phyloP scores from a whole-genome alignment of 2,113 vertebrate species.

The Ciconia maguari region DNA sequence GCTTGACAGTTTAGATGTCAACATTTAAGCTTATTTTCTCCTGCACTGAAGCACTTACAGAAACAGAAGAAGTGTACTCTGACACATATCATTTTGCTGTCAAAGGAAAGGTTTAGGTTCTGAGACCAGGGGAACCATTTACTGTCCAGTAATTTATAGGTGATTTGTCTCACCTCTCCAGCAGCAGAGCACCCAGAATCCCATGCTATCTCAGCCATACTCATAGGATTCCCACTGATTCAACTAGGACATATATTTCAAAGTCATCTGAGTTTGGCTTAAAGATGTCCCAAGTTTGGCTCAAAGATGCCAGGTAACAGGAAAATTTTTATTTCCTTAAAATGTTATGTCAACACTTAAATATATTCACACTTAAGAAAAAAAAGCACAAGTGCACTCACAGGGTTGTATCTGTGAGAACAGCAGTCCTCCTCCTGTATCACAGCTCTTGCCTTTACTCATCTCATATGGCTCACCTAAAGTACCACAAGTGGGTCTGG shows the following conservation, averaged over 20 bases:
- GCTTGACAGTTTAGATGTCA: not conserved
- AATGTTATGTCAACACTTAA: not conserved
- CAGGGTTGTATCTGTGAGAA: not conserved
- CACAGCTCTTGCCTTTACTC: not conserved
- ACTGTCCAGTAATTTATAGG: not conserved
- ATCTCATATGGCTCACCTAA: not conserved
- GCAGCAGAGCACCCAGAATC: not conserved
- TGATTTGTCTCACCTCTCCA: not conserved
- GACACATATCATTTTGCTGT: not conserved
- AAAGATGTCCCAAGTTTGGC: not conserved
- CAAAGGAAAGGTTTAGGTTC: not conserved
- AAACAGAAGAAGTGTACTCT: not conserved
- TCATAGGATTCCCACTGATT: not conserved
- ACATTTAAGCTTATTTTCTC: not conserved
- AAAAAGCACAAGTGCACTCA: not conserved
- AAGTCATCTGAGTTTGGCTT: not conserved
- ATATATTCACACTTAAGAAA: not conserved
- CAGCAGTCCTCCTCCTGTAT: not conserved
- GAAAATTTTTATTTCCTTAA: not conserved
- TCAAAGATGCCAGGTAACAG: not conserved
- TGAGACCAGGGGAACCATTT: not conserved
- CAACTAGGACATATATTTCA: not conserved
- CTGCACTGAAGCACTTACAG: not conserved
- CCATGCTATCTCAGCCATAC: not conserved
- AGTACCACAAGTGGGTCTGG: not conserved